Conservation (phyloP, 2,888 invertebrate species). For the Parnassius smintheus region DNA sequence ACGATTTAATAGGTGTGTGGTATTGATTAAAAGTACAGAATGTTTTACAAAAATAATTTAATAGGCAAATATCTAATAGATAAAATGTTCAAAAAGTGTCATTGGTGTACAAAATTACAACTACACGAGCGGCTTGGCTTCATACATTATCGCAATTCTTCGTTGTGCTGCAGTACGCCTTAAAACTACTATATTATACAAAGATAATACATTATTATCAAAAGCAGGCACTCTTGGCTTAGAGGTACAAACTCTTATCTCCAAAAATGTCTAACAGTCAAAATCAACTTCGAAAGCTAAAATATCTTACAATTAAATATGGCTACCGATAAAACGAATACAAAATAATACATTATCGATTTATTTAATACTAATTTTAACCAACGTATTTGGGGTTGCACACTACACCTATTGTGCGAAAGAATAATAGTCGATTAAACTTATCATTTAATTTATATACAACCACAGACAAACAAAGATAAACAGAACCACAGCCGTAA, state of each 20-base stretch:
- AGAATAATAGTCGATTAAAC: too few relatives aligned
- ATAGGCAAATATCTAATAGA: constrained; percentile 71
- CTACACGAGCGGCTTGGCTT: constrained; percentile 55
- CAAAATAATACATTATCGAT: constrained; percentile 25
- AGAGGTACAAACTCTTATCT: constrained; percentile 30
- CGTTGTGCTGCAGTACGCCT: constrained; percentile 51
- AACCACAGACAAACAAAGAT: background rate
- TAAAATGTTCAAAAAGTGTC: constrained; percentile 78
- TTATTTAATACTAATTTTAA: constrained; percentile 22
- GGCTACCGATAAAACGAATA: constrained; percentile 24
- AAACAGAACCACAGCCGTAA: too few relatives aligned
- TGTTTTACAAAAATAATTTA: constrained; percentile 80
- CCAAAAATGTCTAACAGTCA: constrained; percentile 30
- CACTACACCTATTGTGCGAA: too few relatives aligned
- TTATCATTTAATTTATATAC: too few relatives aligned
- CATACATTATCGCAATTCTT: constrained; percentile 52
- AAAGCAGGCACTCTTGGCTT: constrained; percentile 67
- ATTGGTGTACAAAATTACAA: constrained; percentile 74
- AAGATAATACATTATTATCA: constrained; percentile 37
- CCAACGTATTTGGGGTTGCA: background rate
- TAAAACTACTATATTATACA: constrained; percentile 10
- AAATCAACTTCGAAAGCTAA: constrained; percentile 29
- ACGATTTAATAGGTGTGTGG: too few relatives aligned
- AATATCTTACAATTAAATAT: constrained; percentile 23
- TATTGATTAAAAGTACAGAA: constrained; percentile 32